Conservation (phyloP, 2,113 vertebrate species). For the Eulemur rufifrons region DNA sequence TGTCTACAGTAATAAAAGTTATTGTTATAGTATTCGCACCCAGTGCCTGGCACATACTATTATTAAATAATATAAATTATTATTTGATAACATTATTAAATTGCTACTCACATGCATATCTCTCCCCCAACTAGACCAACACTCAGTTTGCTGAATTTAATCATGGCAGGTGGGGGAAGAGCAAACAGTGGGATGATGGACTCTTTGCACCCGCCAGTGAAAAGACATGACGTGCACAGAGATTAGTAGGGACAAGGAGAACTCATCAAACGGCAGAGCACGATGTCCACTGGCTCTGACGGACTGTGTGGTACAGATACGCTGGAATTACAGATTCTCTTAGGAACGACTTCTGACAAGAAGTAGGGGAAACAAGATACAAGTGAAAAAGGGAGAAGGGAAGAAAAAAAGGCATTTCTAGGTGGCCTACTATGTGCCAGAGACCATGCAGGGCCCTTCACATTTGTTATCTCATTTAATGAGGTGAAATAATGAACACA, state of each 20-base stretch:
- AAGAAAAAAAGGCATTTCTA: background rate
- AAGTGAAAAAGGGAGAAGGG: background rate
- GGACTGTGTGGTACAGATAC: rapidly evolving
- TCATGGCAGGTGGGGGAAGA: background rate
- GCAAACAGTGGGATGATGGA: background rate
- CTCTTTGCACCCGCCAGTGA: background rate
- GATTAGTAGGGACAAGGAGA: background rate
- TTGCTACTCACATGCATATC: background rate
- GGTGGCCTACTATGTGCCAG: background rate
- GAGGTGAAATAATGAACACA: background rate
- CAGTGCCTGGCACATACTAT: background rate
- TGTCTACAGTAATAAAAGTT: background rate
- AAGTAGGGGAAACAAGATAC: background rate
- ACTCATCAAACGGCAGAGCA: rapidly evolving
- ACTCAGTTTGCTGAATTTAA: background rate
- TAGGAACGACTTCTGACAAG: background rate
- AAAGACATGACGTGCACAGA: background rate
- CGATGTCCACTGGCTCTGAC: background rate
- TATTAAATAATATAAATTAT: background rate
- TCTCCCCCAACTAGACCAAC: background rate
- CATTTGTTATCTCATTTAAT: background rate
- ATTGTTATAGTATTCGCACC: background rate
- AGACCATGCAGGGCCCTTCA: background rate
- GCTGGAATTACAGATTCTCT: background rate
- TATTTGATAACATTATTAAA: background rate